Base-by-base conservation (phyloP, 1,140 invertebrate species). In the Drosophila ambigua region DNA sequence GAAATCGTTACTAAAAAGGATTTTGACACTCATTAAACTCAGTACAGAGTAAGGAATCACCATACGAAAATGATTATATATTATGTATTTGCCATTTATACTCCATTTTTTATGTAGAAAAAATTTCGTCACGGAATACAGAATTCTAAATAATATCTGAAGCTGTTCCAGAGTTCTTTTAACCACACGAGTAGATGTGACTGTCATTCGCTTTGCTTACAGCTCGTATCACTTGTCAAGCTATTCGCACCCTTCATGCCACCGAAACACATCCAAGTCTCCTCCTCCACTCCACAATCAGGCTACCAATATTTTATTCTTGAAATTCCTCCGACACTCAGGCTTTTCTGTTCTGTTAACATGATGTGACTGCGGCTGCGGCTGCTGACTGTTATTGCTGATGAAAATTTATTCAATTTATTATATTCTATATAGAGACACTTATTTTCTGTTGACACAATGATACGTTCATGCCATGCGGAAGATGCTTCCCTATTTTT, bases 341-440 rank as follows among this genome's bases (percentile, higher is more conserved):
- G 28, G 39, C 65, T 73, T 71, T 63, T 67, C 75, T 72, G 75
- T 82, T 87, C 81, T 74, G 78, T 75, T 85, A 85, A 87, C 82
- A 85, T 75, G 59, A 72, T 87, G 81, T 87, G 77, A 59, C 59
- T 39, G 76, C 43, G 67, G 31, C 44, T 68, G 72, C 54, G 81
- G 59, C 79, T 80, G 73, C 77, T 85, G 80, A 64, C 68, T 75
- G 59, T 77, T 72, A 82, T 87, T 87, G 77, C 82, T 87, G 81
- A 87, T 85, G 82, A 76, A 87, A 87, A 88, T 88, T 68, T 88
- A 87, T 87, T 87, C 83, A 87, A 87, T 87, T 87, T 87, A 87
- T 87, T 87, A 87, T 87, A 88, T 76, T 75, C 63, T 62, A 72
- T 87, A 87, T 81, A 88, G 78, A 81, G 78, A 88, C 75, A 78